phyloP scores from a whole-genome alignment of 2,797 vertebrate species.

The Leptatherina wallacei region DNA sequence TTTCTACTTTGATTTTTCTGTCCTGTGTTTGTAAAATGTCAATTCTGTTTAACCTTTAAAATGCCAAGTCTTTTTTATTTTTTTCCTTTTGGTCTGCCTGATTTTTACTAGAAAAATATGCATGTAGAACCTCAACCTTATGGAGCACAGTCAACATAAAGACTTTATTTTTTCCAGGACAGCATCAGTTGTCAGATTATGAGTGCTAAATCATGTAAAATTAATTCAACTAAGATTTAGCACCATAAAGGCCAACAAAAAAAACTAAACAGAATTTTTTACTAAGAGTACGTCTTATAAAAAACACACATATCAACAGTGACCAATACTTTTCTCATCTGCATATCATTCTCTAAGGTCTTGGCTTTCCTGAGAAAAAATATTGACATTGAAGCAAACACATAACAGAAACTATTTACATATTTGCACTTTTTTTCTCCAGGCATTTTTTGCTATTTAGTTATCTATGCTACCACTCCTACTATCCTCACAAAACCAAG shows the following conservation, averaged over 20 bases:
- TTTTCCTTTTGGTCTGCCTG: too few species aligned
- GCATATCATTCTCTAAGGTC: background rate
- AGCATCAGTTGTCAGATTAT: too few species aligned
- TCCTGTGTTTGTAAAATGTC: background rate
- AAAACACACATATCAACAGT: too few species aligned
- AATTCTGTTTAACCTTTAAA: too few species aligned
- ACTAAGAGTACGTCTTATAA: too few species aligned
- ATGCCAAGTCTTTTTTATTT: too few species aligned
- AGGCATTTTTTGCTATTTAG: background rate
- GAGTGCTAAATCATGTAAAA: too few species aligned
- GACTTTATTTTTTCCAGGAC: too few species aligned
- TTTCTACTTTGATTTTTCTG: slow-evolving; percentile 5
- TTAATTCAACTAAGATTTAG: too few species aligned
- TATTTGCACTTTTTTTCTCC: background rate
- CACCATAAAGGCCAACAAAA: too few species aligned
- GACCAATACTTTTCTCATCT: background rate
- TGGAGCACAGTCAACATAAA: background rate
- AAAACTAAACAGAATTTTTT: too few species aligned
- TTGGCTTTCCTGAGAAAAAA: background rate
- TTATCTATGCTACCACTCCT: background rate
- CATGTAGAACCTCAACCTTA: background rate
- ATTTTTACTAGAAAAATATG: too few species aligned
- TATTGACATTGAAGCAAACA: background rate
- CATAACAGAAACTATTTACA: background rate
- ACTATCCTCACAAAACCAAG: background rate